Conservation (phyloP, 1,140 invertebrate species). For the Dendroctonus ponderosae region DNA sequence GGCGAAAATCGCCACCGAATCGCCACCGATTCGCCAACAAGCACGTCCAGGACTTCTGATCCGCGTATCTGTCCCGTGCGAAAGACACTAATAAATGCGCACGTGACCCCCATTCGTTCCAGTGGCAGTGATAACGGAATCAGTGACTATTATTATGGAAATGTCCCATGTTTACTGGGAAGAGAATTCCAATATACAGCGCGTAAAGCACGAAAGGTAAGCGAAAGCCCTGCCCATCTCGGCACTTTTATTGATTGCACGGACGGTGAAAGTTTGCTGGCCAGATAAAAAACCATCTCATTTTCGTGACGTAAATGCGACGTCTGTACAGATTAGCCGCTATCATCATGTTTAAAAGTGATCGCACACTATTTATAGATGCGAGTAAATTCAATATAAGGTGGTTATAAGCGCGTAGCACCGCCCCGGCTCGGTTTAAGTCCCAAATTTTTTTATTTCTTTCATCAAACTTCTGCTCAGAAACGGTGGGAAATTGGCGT, state of each 20-base stretch:
- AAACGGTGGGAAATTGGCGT: background rate
- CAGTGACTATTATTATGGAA: constrained; percentile 35
- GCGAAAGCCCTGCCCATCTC: constrained; percentile 1
- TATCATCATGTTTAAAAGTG: constrained; percentile 31
- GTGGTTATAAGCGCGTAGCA: constrained; percentile 7
- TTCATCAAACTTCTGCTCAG: background rate
- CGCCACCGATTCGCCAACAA: constrained; percentile 33
- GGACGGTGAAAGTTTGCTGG: background rate
- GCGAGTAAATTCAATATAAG: constrained; percentile 9
- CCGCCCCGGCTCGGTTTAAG: background rate
- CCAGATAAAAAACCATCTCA: constrained; percentile 18
- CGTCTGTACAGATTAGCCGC: constrained; percentile 26
- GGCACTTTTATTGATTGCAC: background rate
- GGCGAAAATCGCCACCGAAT: constrained; percentile 4
- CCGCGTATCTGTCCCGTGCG: background rate
- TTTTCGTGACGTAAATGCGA: constrained; percentile 35
- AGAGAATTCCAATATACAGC: constrained; percentile 42
- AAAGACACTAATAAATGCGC: too few relatives aligned
- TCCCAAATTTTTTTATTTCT: background rate
- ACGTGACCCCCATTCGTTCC: constrained; percentile 1
- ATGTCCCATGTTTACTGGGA: constrained; percentile 41
- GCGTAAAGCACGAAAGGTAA: constrained; percentile 44
- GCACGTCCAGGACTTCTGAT: background rate
- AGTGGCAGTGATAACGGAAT: background rate
- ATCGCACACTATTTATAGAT: constrained; percentile 26